Percentiles rank a stretch among this genome's conserved stretches.
phyloP scores from a whole-genome alignment of 2,797 vertebrate species.

The Spinibarbus caldwelli region DNA sequence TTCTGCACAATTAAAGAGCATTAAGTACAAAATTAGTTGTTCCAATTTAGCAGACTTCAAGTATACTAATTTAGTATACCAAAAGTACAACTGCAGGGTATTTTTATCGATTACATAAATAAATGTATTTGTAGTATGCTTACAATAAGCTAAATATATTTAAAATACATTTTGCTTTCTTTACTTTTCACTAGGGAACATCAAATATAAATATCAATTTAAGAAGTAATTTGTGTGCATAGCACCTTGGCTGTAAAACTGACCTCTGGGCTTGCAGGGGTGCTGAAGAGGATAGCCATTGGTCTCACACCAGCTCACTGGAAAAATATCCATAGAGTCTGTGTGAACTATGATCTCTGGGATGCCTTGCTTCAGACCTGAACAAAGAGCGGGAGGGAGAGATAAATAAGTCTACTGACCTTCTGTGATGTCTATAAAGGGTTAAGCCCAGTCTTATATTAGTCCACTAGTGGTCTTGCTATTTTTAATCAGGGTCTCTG shows the following conservation, averaged over 20 bases:
- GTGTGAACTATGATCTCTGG: slow-evolving; percentile 92
- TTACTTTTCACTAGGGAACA: neutral
- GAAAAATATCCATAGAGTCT: slow-evolving; percentile 96
- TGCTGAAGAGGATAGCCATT: slow-evolving; percentile 92
- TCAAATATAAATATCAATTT: neutral
- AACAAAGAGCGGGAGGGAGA: slow-evolving; percentile 9
- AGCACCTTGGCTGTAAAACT: slow-evolving; percentile 2
- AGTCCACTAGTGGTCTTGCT: slow-evolving; percentile 2
- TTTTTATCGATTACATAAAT: neutral
- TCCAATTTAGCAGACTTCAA: neutral
- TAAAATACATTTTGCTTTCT: neutral
- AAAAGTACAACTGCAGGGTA: too few relatives aligned
- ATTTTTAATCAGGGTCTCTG: slow-evolving; percentile 19
- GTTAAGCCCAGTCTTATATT: slow-evolving; percentile 10
- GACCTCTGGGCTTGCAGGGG: slow-evolving; percentile 91
- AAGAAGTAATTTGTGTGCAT: neutral
- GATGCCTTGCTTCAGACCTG: slow-evolving; percentile 90
- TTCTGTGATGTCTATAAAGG: slow-evolving; percentile 5
- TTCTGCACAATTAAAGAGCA: neutral
- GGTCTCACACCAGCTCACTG: slow-evolving; percentile 98
- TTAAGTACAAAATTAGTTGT: neutral
- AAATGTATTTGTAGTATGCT: neutral
- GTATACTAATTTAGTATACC: neutral
- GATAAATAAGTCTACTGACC: slow-evolving; percentile 13
- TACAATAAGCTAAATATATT: too few relatives aligned